phyloP scores from a whole-genome alignment of 2,113 vertebrate genomes.

The Istiophorus platypterus region DNA sequence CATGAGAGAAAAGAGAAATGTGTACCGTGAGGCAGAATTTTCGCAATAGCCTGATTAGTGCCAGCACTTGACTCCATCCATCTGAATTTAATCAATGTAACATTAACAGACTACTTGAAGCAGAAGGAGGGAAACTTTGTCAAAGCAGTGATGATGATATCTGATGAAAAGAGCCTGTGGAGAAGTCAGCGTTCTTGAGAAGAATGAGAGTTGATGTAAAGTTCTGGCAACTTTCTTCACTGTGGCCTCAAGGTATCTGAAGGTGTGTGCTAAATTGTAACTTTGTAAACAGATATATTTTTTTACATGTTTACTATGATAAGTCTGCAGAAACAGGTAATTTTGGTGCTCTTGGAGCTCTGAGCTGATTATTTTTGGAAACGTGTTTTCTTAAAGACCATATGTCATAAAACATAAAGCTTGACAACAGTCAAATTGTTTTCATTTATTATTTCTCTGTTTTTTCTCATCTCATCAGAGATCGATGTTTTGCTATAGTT shows the following conservation, averaged over 20 bases:
- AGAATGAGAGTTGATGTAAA: slow-evolving; percentile 18
- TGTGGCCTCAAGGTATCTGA: background rate
- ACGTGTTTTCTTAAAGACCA: background rate
- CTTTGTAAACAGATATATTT: slow-evolving; percentile 22
- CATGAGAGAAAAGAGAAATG: slow-evolving; percentile 25
- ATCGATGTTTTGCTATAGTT: background rate
- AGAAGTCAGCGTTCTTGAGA: slow-evolving; percentile 23
- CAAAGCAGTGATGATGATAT: slow-evolving; percentile 34
- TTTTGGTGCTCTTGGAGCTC: background rate
- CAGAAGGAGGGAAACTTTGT: slow-evolving; percentile 51
- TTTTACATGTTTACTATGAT: background rate
- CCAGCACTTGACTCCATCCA: slow-evolving; percentile 51
- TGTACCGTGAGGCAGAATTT: slow-evolving; percentile 26
- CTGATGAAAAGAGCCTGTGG: slow-evolving; percentile 43
- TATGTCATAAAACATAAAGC: background rate
- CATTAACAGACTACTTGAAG: slow-evolving; percentile 57
- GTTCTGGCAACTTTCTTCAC: slow-evolving; percentile 34
- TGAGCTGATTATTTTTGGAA: background rate
- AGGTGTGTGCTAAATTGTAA: slow-evolving; percentile 8
- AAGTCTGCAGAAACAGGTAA: slow-evolving; percentile 2
- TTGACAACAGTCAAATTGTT: no score
- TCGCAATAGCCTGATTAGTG: slow-evolving; percentile 46
- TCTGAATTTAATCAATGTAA: slow-evolving; percentile 56
- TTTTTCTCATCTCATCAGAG: background rate
- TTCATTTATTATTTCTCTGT: background rate